These are phyloP conservation scores for Torymus texanus DNA, from an alignment of 2,888 invertebrate species.

Conservation along the genomic window DNA sequence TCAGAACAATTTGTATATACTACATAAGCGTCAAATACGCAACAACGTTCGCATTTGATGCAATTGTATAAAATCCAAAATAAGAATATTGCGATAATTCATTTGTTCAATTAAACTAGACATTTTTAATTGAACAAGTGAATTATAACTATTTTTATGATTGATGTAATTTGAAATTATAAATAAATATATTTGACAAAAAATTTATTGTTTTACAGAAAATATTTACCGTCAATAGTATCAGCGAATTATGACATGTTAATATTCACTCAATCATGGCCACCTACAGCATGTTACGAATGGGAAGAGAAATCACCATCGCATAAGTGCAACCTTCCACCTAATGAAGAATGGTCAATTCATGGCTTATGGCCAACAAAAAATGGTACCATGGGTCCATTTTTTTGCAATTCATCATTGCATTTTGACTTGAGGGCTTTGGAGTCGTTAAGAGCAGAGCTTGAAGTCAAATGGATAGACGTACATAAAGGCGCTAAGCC, in stretches of 20 bases:
- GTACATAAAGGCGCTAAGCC: conserved; percentile 79
- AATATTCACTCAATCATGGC: conserved; percentile 90
- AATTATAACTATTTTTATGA: no score
- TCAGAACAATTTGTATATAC: no score
- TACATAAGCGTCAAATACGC: no score
- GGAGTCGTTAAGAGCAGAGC: conserved; percentile 77
- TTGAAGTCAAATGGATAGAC: conserved; percentile 84
- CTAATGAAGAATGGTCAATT: conserved; percentile 82
- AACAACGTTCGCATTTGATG: no score
- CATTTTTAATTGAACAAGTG: no score
- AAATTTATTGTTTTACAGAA: no score
- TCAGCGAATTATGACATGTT: conserved; percentile 81
- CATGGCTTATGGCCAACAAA: conserved; percentile 91
- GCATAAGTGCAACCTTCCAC: conserved; percentile 82
- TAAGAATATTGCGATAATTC: no score
- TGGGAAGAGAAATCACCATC: conserved; percentile 81
- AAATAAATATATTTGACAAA: no score
- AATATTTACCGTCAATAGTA: no score
- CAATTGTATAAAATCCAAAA: no score
- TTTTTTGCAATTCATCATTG: conserved; percentile 83
- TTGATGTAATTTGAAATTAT: no score
- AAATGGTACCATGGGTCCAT: conserved; percentile 81
- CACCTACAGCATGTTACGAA: conserved; percentile 82
- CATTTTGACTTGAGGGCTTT: conserved; percentile 81
- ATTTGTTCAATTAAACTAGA: no score